Evolutionary conservation across 2,797 vertebrate species (phyloP).

Genomic region (Holocentrus rufus): DNA sequence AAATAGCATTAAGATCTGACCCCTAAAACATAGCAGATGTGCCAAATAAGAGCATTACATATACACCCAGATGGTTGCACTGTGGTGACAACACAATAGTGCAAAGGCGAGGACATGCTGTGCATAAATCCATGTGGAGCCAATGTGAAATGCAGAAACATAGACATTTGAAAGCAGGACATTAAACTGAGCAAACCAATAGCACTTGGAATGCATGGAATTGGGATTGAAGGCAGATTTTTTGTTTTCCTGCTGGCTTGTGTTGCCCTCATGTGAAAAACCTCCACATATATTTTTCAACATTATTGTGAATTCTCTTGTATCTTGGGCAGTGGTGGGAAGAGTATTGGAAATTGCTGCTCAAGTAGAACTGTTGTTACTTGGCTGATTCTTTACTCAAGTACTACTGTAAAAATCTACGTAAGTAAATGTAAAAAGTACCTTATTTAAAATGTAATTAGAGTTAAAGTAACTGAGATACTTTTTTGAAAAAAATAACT

Average conservation of each 20-base stretch:
- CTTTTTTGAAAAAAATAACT: too few relatives aligned
- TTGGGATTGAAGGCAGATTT: not conserved
- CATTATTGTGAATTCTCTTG: not conserved
- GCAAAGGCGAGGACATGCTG: not conserved
- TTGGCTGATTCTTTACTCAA: too few relatives aligned
- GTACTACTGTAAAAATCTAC: too few relatives aligned
- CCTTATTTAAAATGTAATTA: too few relatives aligned
- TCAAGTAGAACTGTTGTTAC: too few relatives aligned
- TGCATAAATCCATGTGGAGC: not conserved
- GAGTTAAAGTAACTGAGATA: too few relatives aligned
- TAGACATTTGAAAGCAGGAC: not conserved
- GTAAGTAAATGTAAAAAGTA: too few relatives aligned
- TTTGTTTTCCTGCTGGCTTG: not conserved
- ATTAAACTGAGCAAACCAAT: not conserved
- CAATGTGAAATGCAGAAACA: conserved; percentile 11
- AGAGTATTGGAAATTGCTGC: too few relatives aligned
- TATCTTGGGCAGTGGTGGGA: not conserved
- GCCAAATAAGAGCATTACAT: conserved; percentile 64
- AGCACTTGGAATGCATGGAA: not conserved
- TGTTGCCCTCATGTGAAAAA: not conserved
- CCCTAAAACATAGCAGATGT: conserved; percentile 59
- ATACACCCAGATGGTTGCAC: conserved; percentile 63
- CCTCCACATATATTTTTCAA: not conserved
- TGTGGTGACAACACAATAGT: conserved; percentile 1
- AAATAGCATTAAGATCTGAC: conserved; percentile 63